Evolutionary conservation across 2,797 vertebrate species (phyloP).

Genomic region (Macrochelys suwanniensis): DNA sequence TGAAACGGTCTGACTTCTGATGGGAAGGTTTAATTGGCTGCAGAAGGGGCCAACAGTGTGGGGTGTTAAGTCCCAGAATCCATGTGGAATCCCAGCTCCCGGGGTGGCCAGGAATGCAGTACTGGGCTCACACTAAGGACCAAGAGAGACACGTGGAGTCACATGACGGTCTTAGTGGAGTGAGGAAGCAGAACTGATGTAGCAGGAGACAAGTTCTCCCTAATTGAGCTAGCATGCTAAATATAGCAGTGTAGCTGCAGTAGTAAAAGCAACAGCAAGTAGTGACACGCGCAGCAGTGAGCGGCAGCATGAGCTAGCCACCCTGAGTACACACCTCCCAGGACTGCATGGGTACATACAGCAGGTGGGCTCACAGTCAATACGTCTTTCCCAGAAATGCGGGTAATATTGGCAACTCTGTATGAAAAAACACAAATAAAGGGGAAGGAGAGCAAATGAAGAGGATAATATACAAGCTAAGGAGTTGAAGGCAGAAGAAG

Average conservation of each 20-base stretch:
- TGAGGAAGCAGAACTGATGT: not conserved
- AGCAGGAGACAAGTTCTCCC: not conserved
- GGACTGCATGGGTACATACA: not conserved
- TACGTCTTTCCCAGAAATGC: not conserved
- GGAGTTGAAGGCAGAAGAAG: not conserved
- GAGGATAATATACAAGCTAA: too few species aligned
- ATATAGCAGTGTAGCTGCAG: not conserved
- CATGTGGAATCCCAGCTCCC: not conserved
- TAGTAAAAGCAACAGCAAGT: not conserved
- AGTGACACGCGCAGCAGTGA: too few species aligned
- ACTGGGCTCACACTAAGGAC: not conserved
- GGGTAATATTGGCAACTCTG: too few species aligned
- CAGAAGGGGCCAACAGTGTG: not conserved
- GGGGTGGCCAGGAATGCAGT: not conserved
- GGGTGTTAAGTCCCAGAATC: not conserved
- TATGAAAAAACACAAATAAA: too few species aligned
- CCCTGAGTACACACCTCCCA: not conserved
- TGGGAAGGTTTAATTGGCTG: not conserved
- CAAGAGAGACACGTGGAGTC: not conserved
- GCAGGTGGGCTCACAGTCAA: not conserved
- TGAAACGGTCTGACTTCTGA: accelerated
- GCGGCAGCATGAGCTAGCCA: not conserved
- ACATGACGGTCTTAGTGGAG: not conserved
- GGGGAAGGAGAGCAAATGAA: too few species aligned
- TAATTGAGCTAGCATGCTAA: not conserved